These are phyloP conservation scores for Caerostris extrusa DNA, from an alignment of 1,140 invertebrate species.

Conservation along the genomic window DNA sequence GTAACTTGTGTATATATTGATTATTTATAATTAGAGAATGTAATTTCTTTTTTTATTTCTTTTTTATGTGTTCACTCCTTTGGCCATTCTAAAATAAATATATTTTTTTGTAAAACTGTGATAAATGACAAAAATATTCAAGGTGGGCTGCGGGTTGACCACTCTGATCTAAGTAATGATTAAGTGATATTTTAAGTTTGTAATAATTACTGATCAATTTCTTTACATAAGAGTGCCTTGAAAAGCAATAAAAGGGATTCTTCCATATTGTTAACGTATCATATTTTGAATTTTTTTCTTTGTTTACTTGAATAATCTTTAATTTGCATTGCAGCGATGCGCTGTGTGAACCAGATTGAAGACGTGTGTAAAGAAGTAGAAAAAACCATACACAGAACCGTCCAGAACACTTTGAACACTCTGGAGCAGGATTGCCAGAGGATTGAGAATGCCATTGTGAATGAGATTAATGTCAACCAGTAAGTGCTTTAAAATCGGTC, in stretches of 20 bases:
- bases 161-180: neutral
- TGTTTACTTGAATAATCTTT: neutral
- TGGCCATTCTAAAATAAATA: too few species aligned
- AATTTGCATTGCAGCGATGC: conserved; percentile 79
- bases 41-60: too few species aligned
- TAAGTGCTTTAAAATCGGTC: conserved; percentile 74
- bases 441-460: conserved; percentile 82
- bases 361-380: conserved; percentile 85
- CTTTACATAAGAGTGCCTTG: neutral
- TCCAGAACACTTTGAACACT: conserved; percentile 85
- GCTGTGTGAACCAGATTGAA: conserved; percentile 85
- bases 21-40: too few species aligned
- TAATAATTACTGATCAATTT: neutral
- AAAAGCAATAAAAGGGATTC: neutral
- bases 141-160: too few species aligned
- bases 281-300: too few species aligned
- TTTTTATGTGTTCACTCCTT: too few species aligned
- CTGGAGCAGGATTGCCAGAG: conserved; percentile 84
- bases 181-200: neutral
- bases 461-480: conserved; percentile 82
- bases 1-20: too few species aligned
- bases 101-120: too few species aligned
- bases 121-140: too few species aligned
- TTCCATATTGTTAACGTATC: too few species aligned
- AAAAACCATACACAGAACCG: conserved; percentile 85